These are phyloP conservation scores for Podotricha telesiphe DNA, from an alignment of 2,888 invertebrate species.

Conservation along the genomic window DNA sequence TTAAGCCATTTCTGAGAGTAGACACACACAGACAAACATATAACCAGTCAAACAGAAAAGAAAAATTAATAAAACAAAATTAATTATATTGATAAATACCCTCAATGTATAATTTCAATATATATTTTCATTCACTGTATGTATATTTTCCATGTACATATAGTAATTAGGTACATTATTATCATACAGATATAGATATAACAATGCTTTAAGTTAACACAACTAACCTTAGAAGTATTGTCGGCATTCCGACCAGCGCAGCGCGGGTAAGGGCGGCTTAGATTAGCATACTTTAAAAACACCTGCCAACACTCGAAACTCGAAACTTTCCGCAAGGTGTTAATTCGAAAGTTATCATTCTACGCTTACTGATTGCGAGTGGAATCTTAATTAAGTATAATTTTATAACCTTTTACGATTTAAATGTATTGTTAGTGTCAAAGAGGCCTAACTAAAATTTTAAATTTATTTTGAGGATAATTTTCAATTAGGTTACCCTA, in stretches of 20 bases:
- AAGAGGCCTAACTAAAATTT: neutral
- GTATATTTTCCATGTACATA: too few species aligned
- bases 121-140: too few species aligned
- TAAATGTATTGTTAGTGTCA: conserved; percentile 5
- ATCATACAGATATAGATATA: neutral
- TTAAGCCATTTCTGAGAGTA: too few species aligned
- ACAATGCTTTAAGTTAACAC: neutral
- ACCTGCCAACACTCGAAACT: conserved; percentile 39
- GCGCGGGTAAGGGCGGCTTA: conserved; percentile 22
- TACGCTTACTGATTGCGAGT: conserved; percentile 36
- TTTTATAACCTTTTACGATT: conserved; percentile 7
- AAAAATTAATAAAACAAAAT: too few species aligned
- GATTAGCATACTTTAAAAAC: conserved; percentile 44
- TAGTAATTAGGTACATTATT: neutral
- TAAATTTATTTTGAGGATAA: too few species aligned
- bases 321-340: conserved; percentile 45
- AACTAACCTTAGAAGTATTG: conserved; percentile 7
- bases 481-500: too few species aligned
- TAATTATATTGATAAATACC: too few species aligned
- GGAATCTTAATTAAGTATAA: conserved; percentile 39
- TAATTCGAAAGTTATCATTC: conserved; percentile 44
- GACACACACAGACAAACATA: too few species aligned
- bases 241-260: neutral
- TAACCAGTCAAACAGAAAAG: too few species aligned
- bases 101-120: too few species aligned